Percentiles rank a stretch among this genome's conserved stretches.
These are phyloP conservation scores for Potamarius usumacintae DNA, from an alignment of 2,113 vertebrate species.

Conservation along the genomic window DNA sequence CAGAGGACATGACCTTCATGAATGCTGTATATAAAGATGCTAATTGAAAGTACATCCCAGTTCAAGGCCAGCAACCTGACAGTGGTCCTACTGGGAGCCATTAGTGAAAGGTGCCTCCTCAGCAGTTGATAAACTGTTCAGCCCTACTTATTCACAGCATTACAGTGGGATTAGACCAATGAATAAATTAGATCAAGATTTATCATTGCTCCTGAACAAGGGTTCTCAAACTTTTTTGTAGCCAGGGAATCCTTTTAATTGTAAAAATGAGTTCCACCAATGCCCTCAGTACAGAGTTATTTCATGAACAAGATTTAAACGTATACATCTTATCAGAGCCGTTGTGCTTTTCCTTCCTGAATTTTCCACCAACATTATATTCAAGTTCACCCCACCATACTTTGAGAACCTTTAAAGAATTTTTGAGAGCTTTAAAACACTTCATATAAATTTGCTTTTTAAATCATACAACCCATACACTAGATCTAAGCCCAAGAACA, in stretches of 20 bases:
- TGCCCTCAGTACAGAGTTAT: background rate
- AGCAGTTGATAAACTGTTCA: constrained; percentile 61
- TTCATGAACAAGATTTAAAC: background rate
- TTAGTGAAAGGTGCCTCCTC: constrained; percentile 63
- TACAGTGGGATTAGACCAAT: constrained; percentile 58
- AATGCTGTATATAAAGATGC: background rate
- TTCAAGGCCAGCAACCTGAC: constrained; percentile 21
- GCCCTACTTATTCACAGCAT: constrained; percentile 60
- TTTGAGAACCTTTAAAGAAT: background rate
- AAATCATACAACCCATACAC: background rate
- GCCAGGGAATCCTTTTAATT: background rate
- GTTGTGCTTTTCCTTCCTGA: background rate
- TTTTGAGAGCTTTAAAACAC: background rate
- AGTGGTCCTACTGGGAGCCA: constrained; percentile 15
- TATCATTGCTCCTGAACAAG: constrained; percentile 35
- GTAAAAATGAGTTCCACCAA: background rate
- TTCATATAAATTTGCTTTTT: background rate
- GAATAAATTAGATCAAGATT: constrained; percentile 65
- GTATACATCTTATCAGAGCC: background rate
- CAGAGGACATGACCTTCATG: constrained; percentile 11
- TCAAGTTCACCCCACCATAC: background rate
- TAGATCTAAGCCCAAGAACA: background rate
- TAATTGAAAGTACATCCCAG: background rate
- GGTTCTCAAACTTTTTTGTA: background rate
- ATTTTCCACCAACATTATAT: background rate